Base-by-base conservation (phyloP, 2,888 invertebrate genomes). In the Mayetiola destructor region DNA sequence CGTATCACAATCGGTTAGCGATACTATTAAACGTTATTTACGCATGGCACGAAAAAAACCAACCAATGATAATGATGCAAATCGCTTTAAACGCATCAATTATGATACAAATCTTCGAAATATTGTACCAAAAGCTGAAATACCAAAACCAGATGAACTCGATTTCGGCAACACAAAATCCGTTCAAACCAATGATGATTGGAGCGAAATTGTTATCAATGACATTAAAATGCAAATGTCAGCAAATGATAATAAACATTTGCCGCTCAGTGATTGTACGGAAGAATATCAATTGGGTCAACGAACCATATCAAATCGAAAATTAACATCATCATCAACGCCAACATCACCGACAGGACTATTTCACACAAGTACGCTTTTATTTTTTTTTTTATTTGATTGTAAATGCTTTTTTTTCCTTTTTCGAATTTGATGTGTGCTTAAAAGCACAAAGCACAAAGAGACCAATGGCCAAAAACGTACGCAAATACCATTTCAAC, bases 1-100 rank as follows among this genome's bases (percentile, higher is more conserved):
- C 66, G 82, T 88, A 1, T 88, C 88, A 0, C 88, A 88, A 60
- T 89, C 88, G 1, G 89, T 90, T 27, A 85, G 88, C 66, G 88
- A 89, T 66, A 89, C 88, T 0, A 88, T 90, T 60, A 89, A 89
- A 69, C 76, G 89, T 10, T 90, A 90, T 69, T 71, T 90, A 55
- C 76, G 87, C 58, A 90, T 90, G 89, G 89, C 88, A 8, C 77
- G 90, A 35, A 90, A 90, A 68, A 90, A 90, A 66, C 88, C 87
- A 65, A 81, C 85, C 10, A 66, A 68, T 55, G 88, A 89, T 68
- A 85, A 86, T 62, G 86, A 86, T 67, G 81, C 78, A 2, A 89
- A 87, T 66, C 79, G 85, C 56, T 91, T 90, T 67, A 89, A 89
- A 67, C 80, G 89, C 0, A 88, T 91, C 20, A 91, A 91, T 68